A percentile compares a stretch with the other conserved stretches of the same genome.
These are phyloP conservation scores for Sycophaga agraensis DNA, from an alignment of 1,140 invertebrate species.

Conservation along the genomic window DNA sequence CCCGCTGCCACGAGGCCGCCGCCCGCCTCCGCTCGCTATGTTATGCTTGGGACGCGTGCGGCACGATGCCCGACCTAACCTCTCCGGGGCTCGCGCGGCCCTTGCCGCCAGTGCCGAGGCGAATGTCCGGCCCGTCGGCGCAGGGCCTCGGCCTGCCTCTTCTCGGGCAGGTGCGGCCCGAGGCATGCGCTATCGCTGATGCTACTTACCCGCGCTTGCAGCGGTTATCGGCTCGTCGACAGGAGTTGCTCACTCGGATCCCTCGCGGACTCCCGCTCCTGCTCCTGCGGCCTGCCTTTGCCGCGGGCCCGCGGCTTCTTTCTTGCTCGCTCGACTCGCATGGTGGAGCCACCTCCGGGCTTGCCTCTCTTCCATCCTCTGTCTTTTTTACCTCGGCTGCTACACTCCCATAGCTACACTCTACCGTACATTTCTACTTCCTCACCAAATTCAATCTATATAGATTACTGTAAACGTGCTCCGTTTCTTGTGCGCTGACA, in stretches of 20 bases:
- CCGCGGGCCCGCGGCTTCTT: no score
- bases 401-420: no score
- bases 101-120: background rate
- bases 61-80: conserved; percentile 43
- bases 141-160: conserved; percentile 48
- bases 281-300: background rate
- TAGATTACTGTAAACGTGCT: no score
- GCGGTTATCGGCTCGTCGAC: conserved; percentile 30
- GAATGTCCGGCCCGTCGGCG: background rate
- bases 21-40: no score
- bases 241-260: conserved; percentile 39
- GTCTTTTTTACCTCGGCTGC: no score
- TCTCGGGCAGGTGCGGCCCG: conserved; percentile 57
- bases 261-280: conserved; percentile 6
- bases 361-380: no score
- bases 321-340: conserved; percentile 32
- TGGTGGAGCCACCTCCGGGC: conserved; percentile 13
- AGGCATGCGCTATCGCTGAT: conserved; percentile 44
- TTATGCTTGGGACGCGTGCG: no score
- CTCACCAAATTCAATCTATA: no score
- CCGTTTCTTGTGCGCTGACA: no score
- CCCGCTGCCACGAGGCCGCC: no score
- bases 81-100: conserved; percentile 31
- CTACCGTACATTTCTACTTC: no score
- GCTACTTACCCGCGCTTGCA: conserved; percentile 52